A percentile compares a stretch with the other conserved stretches of the same genome.
Evolutionary conservation across 2,888 invertebrate genomes (phyloP).

Genomic region (Chrysolina americana): DNA sequence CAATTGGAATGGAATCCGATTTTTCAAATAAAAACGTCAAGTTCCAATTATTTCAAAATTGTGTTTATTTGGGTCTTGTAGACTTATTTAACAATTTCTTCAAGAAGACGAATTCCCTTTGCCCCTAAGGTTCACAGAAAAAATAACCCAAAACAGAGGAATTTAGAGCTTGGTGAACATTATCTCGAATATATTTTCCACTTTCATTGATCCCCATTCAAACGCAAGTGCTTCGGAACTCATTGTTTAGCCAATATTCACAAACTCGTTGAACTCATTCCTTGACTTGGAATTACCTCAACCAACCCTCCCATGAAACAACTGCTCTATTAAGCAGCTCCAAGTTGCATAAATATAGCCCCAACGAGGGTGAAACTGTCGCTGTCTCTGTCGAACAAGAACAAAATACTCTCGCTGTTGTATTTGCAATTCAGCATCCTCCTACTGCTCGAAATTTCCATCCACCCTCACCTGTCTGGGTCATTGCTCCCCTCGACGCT

Average conservation of each 20-base stretch:
- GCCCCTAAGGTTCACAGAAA: too few species aligned
- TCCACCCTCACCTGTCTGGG: constrained; percentile 58
- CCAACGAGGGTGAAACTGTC: constrained; percentile 20
- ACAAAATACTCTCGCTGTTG: constrained; percentile 40
- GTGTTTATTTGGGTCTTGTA: too few species aligned
- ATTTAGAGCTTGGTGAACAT: too few species aligned
- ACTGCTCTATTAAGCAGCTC: constrained; percentile 4
- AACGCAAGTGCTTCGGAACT: not conserved
- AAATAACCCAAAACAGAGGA: too few species aligned
- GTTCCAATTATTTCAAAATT: too few species aligned
- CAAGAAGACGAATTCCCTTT: too few species aligned
- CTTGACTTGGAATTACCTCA: not conserved
- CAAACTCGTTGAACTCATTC: not conserved
- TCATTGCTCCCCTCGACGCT: constrained; percentile 50
- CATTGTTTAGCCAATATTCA: not conserved
- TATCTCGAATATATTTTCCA: too few species aligned
- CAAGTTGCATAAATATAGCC: constrained; percentile 8
- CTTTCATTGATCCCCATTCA: too few species aligned
- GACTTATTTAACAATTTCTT: too few species aligned
- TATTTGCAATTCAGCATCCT: constrained; percentile 42
- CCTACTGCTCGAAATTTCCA: constrained; percentile 43
- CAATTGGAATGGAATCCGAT: too few species aligned
- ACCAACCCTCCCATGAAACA: constrained; percentile 2
- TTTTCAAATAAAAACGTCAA: too few species aligned
- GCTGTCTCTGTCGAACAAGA: constrained; percentile 26